Conservation (phyloP, 2,797 vertebrate species). For the Scarus forsteni region DNA sequence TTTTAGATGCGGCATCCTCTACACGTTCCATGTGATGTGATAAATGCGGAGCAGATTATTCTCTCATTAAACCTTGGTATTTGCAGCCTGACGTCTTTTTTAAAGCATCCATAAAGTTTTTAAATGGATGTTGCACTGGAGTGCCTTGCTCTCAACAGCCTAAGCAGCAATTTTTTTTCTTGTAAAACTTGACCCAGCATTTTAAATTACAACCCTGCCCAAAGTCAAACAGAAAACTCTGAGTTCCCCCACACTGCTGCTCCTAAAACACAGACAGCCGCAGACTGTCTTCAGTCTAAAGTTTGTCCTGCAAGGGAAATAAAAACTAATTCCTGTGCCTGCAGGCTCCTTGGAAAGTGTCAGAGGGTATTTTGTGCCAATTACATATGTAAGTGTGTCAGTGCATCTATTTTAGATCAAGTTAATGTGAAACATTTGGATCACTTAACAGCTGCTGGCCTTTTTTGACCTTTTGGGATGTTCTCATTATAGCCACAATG, state of each 20-base stretch:
- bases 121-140: not conserved
- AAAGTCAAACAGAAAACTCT: conserved; percentile 7
- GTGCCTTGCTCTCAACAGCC: not conserved
- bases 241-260: conserved; percentile 8
- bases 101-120: not conserved
- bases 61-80: not conserved
- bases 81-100: not conserved
- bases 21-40: no score
- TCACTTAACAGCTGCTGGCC: conserved; percentile 43
- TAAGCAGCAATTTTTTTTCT: not conserved
- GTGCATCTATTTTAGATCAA: conserved; percentile 41
- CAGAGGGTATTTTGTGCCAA: conserved; percentile 4
- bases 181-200: not conserved
- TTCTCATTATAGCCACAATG: not conserved
- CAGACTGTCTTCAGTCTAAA: conserved; percentile 32
- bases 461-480: not conserved
- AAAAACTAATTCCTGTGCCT: conserved; percentile 28
- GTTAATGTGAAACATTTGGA: conserved; percentile 42
- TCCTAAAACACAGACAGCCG: conserved; percentile 40
- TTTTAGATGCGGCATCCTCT: no score
- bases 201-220: conserved; percentile 12
- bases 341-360: conserved; percentile 20
- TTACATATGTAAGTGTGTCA: not conserved
- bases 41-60: not conserved
- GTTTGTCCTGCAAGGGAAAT: conserved; percentile 14